phyloP scores from a whole-genome alignment of 2,888 invertebrate species.

The Pandemis cinnamomeana region DNA sequence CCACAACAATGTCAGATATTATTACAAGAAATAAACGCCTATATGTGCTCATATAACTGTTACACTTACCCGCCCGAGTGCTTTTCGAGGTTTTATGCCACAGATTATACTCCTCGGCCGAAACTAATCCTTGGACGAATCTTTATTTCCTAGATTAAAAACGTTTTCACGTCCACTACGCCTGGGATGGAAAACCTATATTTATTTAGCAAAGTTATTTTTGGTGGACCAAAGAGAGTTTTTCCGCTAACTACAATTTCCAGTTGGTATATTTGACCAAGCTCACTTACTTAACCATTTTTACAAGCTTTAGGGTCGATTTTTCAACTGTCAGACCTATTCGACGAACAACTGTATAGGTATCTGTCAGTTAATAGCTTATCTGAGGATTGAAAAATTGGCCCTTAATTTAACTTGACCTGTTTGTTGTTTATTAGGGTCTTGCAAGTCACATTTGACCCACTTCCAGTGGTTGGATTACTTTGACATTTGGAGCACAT shows the following conservation, averaged over 20 bases:
- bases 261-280: background rate
- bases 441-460: no score
- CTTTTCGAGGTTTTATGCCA: constrained; percentile 2
- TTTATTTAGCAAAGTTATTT: background rate
- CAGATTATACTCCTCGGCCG: constrained; percentile 18
- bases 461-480: no score
- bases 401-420: no score
- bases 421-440: no score
- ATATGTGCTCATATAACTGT: background rate
- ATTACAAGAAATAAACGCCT: background rate
- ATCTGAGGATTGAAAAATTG: no score
- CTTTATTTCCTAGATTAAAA: constrained; percentile 32
- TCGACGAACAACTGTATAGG: no score
- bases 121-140: constrained; percentile 24
- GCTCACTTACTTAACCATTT: background rate
- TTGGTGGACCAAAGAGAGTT: background rate
- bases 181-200: constrained; percentile 10
- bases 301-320: background rate
- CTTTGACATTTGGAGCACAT: no score
- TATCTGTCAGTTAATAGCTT: no score
- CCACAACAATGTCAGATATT: background rate
- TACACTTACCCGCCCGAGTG: background rate
- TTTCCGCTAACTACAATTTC: background rate
- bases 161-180: constrained; percentile 11
- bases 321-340: no score